A percentile compares a stretch with the other conserved stretches of the same genome.
phyloP scores from a whole-genome alignment of 2,888 invertebrate species.

The Dasysyrphus albostriatus region DNA sequence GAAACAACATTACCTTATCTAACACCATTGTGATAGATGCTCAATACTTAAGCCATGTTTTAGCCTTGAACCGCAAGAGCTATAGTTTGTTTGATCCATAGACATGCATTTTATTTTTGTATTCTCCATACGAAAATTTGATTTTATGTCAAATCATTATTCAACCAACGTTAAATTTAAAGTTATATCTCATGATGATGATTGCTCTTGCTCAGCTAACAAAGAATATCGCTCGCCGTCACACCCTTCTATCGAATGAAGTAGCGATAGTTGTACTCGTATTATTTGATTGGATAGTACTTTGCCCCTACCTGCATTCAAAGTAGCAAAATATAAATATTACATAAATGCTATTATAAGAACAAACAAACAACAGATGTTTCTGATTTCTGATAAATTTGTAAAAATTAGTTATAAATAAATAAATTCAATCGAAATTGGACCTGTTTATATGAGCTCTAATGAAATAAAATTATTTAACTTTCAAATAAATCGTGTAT shows the following conservation, averaged over 20 bases:
- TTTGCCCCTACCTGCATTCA: background rate
- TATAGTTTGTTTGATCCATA: too few relatives aligned
- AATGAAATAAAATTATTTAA: background rate
- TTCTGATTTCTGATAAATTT: slow-evolving; percentile 1
- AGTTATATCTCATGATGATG: too few relatives aligned
- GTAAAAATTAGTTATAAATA: background rate
- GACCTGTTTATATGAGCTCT: slow-evolving; percentile 2
- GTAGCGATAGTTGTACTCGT: background rate
- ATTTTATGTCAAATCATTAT: background rate
- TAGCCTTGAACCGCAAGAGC: too few relatives aligned
- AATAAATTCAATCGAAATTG: background rate
- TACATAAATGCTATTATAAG: background rate
- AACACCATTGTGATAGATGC: too few relatives aligned
- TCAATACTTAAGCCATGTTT: too few relatives aligned
- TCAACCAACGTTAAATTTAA: background rate
- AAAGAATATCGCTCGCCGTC: background rate
- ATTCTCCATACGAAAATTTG: too few relatives aligned
- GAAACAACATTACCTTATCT: too few relatives aligned
- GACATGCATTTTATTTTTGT: too few relatives aligned
- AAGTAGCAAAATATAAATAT: background rate
- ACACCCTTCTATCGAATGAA: background rate
- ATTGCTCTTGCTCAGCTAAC: background rate
- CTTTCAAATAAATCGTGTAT: background rate
- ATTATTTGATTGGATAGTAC: background rate
- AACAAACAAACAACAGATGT: background rate